Conservation (phyloP, 2,797 vertebrate species). For the Dromococcyx pavoninus region DNA sequence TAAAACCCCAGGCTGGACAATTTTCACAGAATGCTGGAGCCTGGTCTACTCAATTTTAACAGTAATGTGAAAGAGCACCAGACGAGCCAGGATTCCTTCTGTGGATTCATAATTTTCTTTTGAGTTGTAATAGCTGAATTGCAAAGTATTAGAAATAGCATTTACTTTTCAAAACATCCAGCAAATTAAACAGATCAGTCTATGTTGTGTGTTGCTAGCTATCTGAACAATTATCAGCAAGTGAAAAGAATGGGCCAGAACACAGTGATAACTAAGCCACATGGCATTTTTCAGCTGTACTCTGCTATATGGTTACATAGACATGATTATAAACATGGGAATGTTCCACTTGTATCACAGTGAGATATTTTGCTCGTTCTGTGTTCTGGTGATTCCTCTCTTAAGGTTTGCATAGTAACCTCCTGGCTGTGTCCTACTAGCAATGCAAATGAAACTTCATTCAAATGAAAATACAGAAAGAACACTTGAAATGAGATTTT, state of each 20-base stretch:
- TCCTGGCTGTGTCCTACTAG: not conserved
- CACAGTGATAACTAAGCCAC: not conserved
- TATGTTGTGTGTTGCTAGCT: not conserved
- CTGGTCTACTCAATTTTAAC: not conserved
- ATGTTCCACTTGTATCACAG: not conserved
- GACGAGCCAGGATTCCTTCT: not conserved
- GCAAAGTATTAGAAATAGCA: not conserved
- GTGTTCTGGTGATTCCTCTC: not conserved
- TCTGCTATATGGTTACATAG: not conserved
- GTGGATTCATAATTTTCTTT: not conserved
- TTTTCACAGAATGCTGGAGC: not conserved
- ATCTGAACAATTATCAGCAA: not conserved
- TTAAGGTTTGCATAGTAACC: not conserved
- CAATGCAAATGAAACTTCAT: not conserved
- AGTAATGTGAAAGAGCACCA: not conserved
- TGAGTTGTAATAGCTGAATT: not conserved
- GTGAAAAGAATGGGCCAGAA: not conserved
- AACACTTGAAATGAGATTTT: not conserved
- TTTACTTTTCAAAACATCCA: not conserved
- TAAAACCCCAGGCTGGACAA: not conserved
- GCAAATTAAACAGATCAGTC: not conserved
- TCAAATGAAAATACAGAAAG: constrained; percentile 17
- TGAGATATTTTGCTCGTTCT: not conserved
- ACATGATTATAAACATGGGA: not conserved
- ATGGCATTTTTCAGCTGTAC: not conserved